Evolutionary conservation across 2,888 invertebrate species (phyloP).

Genomic region (Melinaea marsaeus): DNA sequence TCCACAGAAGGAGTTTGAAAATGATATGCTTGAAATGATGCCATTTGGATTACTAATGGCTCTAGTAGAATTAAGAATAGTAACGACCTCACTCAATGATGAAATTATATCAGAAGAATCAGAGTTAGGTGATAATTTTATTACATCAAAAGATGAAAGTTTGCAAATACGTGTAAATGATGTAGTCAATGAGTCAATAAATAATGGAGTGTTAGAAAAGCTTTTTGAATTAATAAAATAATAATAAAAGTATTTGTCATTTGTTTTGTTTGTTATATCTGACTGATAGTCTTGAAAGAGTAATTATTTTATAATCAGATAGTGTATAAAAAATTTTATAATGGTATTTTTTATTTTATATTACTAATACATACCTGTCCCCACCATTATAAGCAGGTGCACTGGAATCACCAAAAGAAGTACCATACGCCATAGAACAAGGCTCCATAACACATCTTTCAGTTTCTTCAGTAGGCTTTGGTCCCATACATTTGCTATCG

Average conservation of each 20-base stretch:
- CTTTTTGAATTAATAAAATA: slow-evolving; percentile 32
- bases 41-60: slow-evolving; percentile 58
- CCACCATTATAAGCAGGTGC: slow-evolving; percentile 58
- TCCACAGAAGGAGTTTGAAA: slow-evolving; percentile 45
- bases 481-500: slow-evolving; percentile 91
- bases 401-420: slow-evolving; percentile 71
- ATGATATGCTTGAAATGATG: slow-evolving; percentile 47
- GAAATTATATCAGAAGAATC: slow-evolving; percentile 29
- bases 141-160: slow-evolving; percentile 27
- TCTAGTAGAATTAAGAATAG: slow-evolving; percentile 54
- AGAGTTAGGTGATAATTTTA: slow-evolving; percentile 31
- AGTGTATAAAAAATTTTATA: too few species aligned
- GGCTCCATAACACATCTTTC: slow-evolving; percentile 89
- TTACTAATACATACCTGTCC: slow-evolving; percentile 54
- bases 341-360: too few species aligned
- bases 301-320: too few species aligned
- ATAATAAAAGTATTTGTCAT: too few species aligned
- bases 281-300: too few species aligned
- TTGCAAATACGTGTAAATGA: slow-evolving; percentile 54
- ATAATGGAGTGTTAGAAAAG: slow-evolving; percentile 51
- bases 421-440: slow-evolving; percentile 82
- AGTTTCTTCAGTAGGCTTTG: slow-evolving; percentile 88
- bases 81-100: slow-evolving; percentile 29
- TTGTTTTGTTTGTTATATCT: too few species aligned
- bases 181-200: slow-evolving; percentile 50